A percentile compares a stretch with the other conserved stretches of the same genome.
These are phyloP conservation scores for Hyposoter dolosus DNA, from an alignment of 2,888 invertebrate genomes.

Conservation along the genomic window DNA sequence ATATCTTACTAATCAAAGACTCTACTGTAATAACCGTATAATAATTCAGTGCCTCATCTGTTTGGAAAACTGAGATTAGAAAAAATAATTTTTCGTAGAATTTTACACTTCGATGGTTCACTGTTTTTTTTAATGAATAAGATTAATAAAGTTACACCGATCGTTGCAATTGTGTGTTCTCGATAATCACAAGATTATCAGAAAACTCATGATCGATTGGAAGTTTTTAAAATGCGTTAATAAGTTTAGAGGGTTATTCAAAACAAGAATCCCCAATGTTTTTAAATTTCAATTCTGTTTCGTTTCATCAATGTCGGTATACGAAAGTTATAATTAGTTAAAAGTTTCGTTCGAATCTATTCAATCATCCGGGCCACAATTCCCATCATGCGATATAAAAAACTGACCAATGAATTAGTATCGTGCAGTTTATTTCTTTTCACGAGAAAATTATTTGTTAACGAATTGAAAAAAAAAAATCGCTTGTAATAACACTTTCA, in stretches of 20 bases:
- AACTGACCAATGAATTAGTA: neutral
- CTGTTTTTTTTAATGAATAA: neutral
- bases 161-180: neutral
- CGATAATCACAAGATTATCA: neutral
- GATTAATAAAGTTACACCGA: neutral
- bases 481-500: neutral
- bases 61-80: neutral
- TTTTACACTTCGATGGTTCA: neutral
- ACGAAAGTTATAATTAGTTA: neutral
- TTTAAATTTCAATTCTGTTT: too few species aligned
- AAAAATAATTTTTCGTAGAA: constrained; percentile 1
- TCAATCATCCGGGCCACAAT: neutral
- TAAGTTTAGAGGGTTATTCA: neutral
- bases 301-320: too few species aligned
- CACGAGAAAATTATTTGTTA: neutral
- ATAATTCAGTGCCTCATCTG: neutral
- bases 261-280: neutral
- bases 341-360: neutral
- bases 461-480: neutral
- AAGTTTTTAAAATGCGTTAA: neutral
- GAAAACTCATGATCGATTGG: neutral
- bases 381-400: neutral
- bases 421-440: neutral
- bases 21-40: constrained; percentile 7
- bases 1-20: constrained; percentile 83